A percentile compares a stretch with the other conserved stretches of the same genome.
phyloP scores from a whole-genome alignment of 2,888 invertebrate species.

The Iphiclides podalirius region DNA sequence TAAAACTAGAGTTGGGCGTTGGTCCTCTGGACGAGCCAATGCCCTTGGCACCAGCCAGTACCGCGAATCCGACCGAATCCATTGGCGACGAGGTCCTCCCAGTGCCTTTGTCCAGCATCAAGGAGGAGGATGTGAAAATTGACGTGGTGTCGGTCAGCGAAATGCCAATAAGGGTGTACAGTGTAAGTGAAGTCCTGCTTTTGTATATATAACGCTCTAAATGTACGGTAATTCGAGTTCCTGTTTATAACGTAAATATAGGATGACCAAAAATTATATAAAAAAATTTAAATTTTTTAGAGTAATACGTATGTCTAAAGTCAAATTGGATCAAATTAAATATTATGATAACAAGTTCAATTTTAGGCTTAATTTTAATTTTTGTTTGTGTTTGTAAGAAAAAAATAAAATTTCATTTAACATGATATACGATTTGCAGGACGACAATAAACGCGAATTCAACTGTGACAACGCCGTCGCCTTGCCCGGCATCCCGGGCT shows the following conservation, averaged over 20 bases:
- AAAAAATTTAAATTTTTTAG: too few relatives aligned
- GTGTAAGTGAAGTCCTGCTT: constrained; percentile 45
- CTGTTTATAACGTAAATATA: too few relatives aligned
- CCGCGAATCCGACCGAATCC: background rate
- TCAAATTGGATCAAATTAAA: too few relatives aligned
- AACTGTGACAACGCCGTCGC: constrained; percentile 90
- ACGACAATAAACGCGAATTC: constrained; percentile 81
- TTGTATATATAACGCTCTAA: too few relatives aligned
- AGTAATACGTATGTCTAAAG: too few relatives aligned
- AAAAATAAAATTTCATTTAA: too few relatives aligned
- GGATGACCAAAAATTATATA: too few relatives aligned
- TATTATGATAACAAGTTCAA: too few relatives aligned
- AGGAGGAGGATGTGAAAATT: constrained; percentile 63
- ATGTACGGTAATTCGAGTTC: too few relatives aligned
- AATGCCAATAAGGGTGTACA: constrained; percentile 51
- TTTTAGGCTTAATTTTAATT: too few relatives aligned
- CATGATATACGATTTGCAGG: too few relatives aligned
- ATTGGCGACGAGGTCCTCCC: constrained; percentile 40
- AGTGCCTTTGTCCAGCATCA: constrained; percentile 62
- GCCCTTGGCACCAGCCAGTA: constrained; percentile 21
- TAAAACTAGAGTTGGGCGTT: constrained; percentile 50
- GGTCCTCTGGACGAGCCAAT: constrained; percentile 37
- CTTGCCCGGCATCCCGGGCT: constrained; percentile 85
- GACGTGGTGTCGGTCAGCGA: constrained; percentile 55
- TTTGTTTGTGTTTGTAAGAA: too few relatives aligned